Evolutionary conservation across 2,888 invertebrate species (phyloP).

Genomic region (Schizotus pectinicornis): DNA sequence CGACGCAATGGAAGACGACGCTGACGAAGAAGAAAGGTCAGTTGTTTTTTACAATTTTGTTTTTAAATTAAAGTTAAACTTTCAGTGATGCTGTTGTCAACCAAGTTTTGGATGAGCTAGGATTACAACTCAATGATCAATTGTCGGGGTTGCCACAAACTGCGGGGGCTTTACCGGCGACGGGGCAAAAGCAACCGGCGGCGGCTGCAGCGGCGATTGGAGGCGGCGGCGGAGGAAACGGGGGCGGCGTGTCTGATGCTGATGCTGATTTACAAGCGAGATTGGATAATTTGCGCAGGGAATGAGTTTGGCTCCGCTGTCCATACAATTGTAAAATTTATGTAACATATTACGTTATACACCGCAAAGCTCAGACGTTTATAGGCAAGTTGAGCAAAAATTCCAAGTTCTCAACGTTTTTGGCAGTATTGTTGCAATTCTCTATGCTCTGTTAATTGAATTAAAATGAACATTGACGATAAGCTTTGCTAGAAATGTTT

Average conservation of each 20-base stretch:
- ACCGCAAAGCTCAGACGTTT: no score
- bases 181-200: constrained; percentile 68
- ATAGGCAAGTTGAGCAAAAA: no score
- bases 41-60: constrained; percentile 2
- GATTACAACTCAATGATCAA: constrained; percentile 92
- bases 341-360: no score
- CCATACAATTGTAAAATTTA: no score
- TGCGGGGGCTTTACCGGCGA: constrained; percentile 63
- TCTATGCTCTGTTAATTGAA: no score
- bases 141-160: constrained; percentile 85
- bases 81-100: constrained; percentile 90
- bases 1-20: constrained; percentile 98
- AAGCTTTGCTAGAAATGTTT: no score
- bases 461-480: no score
- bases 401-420: no score
- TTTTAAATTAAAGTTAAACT: constrained; percentile 32
- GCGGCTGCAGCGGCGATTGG: constrained; percentile 61
- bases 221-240: constrained; percentile 59
- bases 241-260: constrained; percentile 75
- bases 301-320: constrained; percentile 60
- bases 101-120: constrained; percentile 97
- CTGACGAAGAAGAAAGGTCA: constrained; percentile 96
- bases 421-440: no score
- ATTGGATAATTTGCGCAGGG: constrained; percentile 90
- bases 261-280: constrained; percentile 98